Evolutionary conservation across 2,888 invertebrate species (phyloP).

Genomic region (Oscheius sp.): DNA sequence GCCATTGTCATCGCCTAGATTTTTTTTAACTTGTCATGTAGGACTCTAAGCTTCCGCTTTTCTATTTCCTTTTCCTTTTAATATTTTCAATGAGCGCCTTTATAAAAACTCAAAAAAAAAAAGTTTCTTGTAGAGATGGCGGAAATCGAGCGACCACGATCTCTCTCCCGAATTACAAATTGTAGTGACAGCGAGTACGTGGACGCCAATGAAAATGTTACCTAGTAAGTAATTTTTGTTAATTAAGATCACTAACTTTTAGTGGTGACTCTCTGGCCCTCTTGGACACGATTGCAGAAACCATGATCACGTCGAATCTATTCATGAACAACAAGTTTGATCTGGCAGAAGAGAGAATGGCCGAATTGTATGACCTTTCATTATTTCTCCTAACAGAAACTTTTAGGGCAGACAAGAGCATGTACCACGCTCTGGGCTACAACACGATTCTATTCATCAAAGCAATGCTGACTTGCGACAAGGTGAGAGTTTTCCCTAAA

Average conservation of each 20-base stretch:
- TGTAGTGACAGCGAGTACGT: constrained; percentile 53
- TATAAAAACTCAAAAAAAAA: too few species aligned
- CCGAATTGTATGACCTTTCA: constrained; percentile 80
- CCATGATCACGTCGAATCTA: constrained; percentile 84
- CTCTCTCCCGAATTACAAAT: constrained; percentile 49
- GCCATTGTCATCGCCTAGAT: too few species aligned
- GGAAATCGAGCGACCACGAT: constrained; percentile 47
- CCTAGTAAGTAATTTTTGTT: constrained; percentile 48
- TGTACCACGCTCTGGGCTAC: constrained; percentile 91
- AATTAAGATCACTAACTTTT: constrained; percentile 30
- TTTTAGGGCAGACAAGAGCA: constrained; percentile 82
- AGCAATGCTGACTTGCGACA: constrained; percentile 91
- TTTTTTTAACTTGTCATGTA: too few species aligned
- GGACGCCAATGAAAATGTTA: constrained; percentile 62
- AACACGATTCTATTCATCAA: constrained; percentile 90
- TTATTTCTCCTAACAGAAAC: background rate
- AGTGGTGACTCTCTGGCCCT: constrained; percentile 75
- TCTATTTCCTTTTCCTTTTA: background rate
- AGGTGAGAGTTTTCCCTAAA: constrained; percentile 75
- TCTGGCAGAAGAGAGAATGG: constrained; percentile 84
- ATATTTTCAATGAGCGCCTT: too few species aligned
- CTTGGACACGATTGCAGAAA: constrained; percentile 82
- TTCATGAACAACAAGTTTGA: constrained; percentile 92
- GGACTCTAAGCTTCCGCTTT: background rate
- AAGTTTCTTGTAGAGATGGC: constrained; percentile 9